phyloP scores from a whole-genome alignment of 1,140 invertebrate species.

The Cotesia chilonis region DNA sequence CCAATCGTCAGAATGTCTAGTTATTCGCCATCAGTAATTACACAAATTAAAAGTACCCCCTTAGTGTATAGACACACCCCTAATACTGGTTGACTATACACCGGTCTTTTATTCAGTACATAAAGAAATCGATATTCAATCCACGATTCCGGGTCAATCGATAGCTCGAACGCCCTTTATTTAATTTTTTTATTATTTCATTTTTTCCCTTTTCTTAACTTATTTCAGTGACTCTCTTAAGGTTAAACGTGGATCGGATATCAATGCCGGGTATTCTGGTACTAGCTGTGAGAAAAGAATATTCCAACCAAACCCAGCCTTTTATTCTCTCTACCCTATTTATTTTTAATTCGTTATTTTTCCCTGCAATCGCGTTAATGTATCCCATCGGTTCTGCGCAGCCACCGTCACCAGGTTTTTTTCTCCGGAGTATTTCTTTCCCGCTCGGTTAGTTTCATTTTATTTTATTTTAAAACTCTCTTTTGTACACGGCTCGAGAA shows the following conservation, averaged over 20 bases:
- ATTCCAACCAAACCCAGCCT: neutral
- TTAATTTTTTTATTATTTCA: slow-evolving; percentile 5
- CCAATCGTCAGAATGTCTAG: neutral
- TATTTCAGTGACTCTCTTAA: neutral
- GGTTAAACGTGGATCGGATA: slow-evolving; percentile 37
- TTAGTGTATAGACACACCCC: slow-evolving; percentile 39
- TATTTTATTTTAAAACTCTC: neutral
- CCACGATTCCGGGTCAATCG: slow-evolving; percentile 33
- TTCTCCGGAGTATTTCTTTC: slow-evolving; percentile 21
- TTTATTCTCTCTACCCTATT: neutral
- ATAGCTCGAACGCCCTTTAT: neutral
- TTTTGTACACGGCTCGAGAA: slow-evolving; percentile 23
- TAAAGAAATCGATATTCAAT: slow-evolving; percentile 33
- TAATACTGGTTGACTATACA: neutral
- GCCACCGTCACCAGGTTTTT: slow-evolving; percentile 26
- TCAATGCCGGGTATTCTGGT: slow-evolving; percentile 2
- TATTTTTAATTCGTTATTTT: slow-evolving; percentile 15
- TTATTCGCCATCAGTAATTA: slow-evolving; percentile 50
- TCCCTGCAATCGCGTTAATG: slow-evolving; percentile 17
- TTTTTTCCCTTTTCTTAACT: neutral
- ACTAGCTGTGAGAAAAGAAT: neutral
- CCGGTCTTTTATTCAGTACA: neutral
- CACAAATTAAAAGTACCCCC: slow-evolving; percentile 53
- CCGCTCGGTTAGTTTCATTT: neutral
- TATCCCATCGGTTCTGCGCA: slow-evolving; percentile 30